A percentile compares a stretch with the other conserved stretches of the same genome.
Conservation (phyloP, 2,113 vertebrate species). For the Cyprinodon brontotheroides region DNA sequence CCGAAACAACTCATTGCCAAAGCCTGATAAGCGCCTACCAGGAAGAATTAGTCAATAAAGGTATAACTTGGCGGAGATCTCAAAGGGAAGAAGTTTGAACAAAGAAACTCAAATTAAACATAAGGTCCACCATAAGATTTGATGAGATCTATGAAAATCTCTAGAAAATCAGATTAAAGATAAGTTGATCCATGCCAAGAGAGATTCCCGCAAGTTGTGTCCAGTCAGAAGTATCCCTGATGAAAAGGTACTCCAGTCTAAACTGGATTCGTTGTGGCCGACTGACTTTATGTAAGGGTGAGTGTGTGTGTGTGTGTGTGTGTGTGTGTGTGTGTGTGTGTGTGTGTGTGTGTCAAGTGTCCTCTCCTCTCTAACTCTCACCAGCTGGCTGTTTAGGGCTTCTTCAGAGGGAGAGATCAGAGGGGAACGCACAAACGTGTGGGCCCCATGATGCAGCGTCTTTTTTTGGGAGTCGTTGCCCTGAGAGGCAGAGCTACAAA, state of each 20-base stretch:
- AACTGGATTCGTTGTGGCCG: conserved; percentile 28
- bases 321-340: conserved; percentile 18
- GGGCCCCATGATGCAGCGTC: conserved; percentile 88
- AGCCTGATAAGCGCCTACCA: background rate
- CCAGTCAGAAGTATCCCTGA: conserved; percentile 9
- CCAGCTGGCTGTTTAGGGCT: conserved; percentile 79
- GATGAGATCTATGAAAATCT: conserved; percentile 16
- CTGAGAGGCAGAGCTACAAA: conserved; percentile 89
- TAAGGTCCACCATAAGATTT: conserved; percentile 13
- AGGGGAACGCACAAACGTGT: conserved; percentile 81
- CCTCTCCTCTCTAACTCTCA: conserved; percentile 81
- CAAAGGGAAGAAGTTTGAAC: background rate
- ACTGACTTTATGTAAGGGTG: conserved; percentile 12
- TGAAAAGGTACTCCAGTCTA: conserved; percentile 27
- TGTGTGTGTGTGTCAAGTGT: no score
- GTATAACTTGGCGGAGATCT: background rate
- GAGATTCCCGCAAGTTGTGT: background rate
- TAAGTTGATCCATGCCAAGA: background rate
- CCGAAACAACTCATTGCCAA: conserved; percentile 91
- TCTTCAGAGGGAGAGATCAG: conserved; percentile 87
- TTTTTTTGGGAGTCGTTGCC: conserved; percentile 90
- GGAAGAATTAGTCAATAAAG: background rate
- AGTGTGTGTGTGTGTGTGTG: background rate
- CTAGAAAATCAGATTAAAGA: conserved; percentile 7
- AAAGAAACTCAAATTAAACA: conserved; percentile 7